These are phyloP conservation scores for Syngnathus scovelli DNA, from an alignment of 2,113 vertebrate genomes.

Conservation along the genomic window DNA sequence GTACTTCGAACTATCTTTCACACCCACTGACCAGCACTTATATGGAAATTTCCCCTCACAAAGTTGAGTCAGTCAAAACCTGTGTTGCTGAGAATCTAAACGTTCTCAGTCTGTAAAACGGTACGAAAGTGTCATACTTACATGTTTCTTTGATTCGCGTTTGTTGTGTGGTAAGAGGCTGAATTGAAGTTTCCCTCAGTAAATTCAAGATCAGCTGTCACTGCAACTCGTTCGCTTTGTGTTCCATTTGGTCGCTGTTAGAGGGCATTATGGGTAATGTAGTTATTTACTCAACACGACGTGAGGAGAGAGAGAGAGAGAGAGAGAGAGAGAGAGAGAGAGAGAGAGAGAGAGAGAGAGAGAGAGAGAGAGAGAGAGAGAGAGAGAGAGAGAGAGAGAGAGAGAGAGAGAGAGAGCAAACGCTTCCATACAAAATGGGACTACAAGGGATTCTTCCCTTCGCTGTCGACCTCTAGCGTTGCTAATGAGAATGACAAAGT, in stretches of 20 bases:
- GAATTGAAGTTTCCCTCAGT: slow-evolving; percentile 23
- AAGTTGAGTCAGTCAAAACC: slow-evolving; percentile 18
- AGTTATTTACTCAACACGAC: slow-evolving; percentile 16
- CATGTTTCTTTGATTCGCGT: slow-evolving; percentile 18
- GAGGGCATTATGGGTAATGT: slow-evolving; percentile 52
- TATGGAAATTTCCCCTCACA: slow-evolving; percentile 21
- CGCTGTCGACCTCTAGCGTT: slow-evolving; percentile 53
- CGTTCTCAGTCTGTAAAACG: background rate
- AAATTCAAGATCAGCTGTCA: slow-evolving; percentile 59
- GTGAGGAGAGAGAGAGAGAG: background rate
- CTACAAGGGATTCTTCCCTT: background rate
- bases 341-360: too few species aligned
- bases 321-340: background rate
- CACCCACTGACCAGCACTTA: background rate
- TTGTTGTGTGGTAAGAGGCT: slow-evolving; percentile 17
- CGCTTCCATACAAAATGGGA: too few species aligned
- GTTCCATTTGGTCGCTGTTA: slow-evolving; percentile 43
- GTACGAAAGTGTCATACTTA: slow-evolving; percentile 19
- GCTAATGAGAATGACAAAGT: slow-evolving; percentile 6
- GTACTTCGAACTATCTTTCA: background rate
- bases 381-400: background rate
- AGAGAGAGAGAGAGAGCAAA: background rate
- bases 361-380: background rate
- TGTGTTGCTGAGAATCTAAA: background rate
- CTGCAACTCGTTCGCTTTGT: slow-evolving; percentile 13